phyloP scores from a whole-genome alignment of 2,797 vertebrate species.

The Enteromius afrohamiltoni region DNA sequence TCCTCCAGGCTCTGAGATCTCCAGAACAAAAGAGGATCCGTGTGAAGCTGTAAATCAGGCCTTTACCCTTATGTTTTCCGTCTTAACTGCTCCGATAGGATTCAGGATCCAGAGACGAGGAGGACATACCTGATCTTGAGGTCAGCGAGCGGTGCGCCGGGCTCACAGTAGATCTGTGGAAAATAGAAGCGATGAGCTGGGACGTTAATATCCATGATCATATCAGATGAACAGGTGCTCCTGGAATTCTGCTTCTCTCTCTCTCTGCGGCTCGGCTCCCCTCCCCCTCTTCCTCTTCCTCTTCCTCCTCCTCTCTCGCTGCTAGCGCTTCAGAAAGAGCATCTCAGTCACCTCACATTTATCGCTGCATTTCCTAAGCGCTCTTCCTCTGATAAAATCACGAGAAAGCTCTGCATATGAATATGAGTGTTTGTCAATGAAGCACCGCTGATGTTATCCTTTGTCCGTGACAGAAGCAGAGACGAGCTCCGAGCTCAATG shows the following conservation, averaged over 20 bases:
- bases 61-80: not conserved
- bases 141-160: conserved; percentile 72
- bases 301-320: conserved; percentile 12
- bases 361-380: not conserved
- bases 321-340: conserved; percentile 54
- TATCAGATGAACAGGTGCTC: conserved; percentile 58
- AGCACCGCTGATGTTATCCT: conserved; percentile 2
- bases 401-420: not conserved
- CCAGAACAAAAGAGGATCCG: conserved; percentile 42
- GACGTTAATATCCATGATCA: conserved; percentile 79
- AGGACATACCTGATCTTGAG: conserved; percentile 79
- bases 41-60: conserved; percentile 13
- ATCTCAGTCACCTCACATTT: conserved; percentile 57
- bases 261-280: conserved; percentile 24
- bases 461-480: conserved; percentile 21
- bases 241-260: conserved; percentile 6
- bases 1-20: not conserved
- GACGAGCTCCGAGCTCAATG: conserved; percentile 23
- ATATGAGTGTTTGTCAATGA: not conserved
- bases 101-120: conserved; percentile 2
- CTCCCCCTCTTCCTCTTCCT: conserved; percentile 3
- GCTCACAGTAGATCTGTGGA: conserved; percentile 79
- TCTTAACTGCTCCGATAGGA: conserved; percentile 30
- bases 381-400: not conserved
- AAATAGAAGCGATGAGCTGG: conserved; percentile 81